Evolutionary conservation across 2,797 vertebrate genomes (phyloP).

Genomic region (Meda fulgida): DNA sequence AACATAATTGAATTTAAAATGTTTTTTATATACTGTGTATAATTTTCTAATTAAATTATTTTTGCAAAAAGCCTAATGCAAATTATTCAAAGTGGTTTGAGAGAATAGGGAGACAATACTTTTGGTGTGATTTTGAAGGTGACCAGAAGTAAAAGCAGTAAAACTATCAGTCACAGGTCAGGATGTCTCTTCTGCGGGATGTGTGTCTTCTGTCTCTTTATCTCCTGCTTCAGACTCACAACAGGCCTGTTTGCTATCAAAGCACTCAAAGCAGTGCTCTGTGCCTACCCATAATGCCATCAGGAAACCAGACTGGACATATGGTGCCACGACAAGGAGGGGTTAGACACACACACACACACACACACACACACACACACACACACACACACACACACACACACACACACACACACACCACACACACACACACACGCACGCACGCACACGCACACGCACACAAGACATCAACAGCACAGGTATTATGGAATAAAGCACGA

Average conservation of each 20-base stretch:
- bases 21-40: not conserved
- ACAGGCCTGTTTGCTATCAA: constrained; percentile 47
- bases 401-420: too few species aligned
- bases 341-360: constrained; percentile 14
- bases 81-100: not conserved
- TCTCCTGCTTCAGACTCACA: constrained; percentile 18
- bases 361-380: not conserved
- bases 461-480: not conserved
- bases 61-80: not conserved
- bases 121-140: not conserved
- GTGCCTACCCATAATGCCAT: constrained; percentile 57
- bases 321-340: constrained; percentile 56
- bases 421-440: constrained; percentile 1
- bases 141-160: not conserved
- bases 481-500: not conserved
- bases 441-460: not conserved
- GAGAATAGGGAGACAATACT: not conserved
- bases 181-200: not conserved
- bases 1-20: too few species aligned
- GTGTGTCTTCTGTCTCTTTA: not conserved
- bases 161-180: not conserved
- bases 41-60: not conserved
- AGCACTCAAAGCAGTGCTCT: constrained; percentile 3
- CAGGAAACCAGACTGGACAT: constrained; percentile 60
- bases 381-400: not conserved